A percentile compares a stretch with the other conserved stretches of the same genome.
Evolutionary conservation across 2,797 vertebrate genomes (phyloP).

Genomic region (Propithecus perrieri): DNA sequence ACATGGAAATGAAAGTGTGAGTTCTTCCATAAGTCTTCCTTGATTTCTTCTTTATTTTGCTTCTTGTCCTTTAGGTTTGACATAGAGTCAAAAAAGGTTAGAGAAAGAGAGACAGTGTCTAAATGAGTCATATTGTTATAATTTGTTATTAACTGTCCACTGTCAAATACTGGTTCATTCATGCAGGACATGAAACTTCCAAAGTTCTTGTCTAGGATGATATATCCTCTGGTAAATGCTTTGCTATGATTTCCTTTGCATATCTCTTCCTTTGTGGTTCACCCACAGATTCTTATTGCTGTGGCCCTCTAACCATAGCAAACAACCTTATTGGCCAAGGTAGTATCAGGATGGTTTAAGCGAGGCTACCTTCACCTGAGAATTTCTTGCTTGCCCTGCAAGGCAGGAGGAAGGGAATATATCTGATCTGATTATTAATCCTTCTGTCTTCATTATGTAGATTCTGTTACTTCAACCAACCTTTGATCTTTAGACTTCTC

Average conservation of each 20-base stretch:
- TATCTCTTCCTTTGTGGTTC: background rate
- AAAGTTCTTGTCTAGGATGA: background rate
- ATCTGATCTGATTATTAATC: background rate
- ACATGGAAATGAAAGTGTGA: background rate
- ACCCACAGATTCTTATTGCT: background rate
- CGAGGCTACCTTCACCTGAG: background rate
- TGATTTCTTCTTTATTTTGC: background rate
- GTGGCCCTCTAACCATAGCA: background rate
- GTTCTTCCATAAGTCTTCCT: background rate
- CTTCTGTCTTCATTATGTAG: background rate
- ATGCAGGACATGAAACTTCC: background rate
- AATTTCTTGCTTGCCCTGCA: background rate
- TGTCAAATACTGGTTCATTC: background rate
- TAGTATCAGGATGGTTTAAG: background rate
- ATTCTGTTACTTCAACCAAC: background rate
- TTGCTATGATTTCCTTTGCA: background rate
- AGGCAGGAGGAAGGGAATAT: background rate
- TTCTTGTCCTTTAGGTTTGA: background rate
- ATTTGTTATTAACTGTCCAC: background rate
- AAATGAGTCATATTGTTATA: background rate
- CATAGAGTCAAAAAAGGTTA: background rate
- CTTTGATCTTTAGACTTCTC: background rate
- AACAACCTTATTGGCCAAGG: background rate
- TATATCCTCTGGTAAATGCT: background rate
- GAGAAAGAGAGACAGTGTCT: background rate